Conservation (phyloP, 2,113 vertebrate species). For the Chrysemys picta region DNA sequence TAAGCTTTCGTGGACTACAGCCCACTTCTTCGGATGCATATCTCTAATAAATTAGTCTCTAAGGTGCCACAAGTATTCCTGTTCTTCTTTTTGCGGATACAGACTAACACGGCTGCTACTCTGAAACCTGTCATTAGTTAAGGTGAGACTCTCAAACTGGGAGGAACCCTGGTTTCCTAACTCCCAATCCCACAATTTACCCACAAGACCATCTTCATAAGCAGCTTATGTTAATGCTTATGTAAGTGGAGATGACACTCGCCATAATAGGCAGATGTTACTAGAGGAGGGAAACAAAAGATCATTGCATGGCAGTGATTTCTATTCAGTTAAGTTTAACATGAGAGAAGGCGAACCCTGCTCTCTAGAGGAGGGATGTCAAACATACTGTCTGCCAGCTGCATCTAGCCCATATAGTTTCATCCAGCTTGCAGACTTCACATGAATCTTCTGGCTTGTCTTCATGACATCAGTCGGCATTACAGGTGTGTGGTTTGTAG, state of each 20-base stretch:
- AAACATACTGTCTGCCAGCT: not conserved
- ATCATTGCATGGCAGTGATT: not conserved
- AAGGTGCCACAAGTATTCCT: too few species aligned
- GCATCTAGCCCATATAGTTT: not conserved
- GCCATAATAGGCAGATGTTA: not conserved
- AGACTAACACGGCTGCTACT: too few species aligned
- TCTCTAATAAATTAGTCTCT: too few species aligned
- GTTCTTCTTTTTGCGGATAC: too few species aligned
- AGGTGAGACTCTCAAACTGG: not conserved
- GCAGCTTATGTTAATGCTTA: too few species aligned
- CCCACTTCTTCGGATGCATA: too few species aligned
- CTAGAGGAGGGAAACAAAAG: not conserved
- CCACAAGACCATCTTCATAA: not conserved
- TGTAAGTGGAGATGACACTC: not conserved
- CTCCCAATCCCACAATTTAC: not conserved
- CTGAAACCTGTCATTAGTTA: too few species aligned
- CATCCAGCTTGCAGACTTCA: not conserved
- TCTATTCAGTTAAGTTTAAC: not conserved
- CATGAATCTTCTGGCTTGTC: not conserved
- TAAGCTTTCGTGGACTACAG: too few species aligned
- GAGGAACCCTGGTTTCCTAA: too few species aligned
- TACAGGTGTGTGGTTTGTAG: too few species aligned
- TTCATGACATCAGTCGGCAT: not conserved
- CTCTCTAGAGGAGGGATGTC: not conserved
- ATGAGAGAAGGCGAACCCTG: not conserved